A percentile compares a stretch with the other conserved stretches of the same genome.
These are phyloP conservation scores for Odontocerum albicorne DNA, from an alignment of 2,888 invertebrate genomes.

Conservation along the genomic window DNA sequence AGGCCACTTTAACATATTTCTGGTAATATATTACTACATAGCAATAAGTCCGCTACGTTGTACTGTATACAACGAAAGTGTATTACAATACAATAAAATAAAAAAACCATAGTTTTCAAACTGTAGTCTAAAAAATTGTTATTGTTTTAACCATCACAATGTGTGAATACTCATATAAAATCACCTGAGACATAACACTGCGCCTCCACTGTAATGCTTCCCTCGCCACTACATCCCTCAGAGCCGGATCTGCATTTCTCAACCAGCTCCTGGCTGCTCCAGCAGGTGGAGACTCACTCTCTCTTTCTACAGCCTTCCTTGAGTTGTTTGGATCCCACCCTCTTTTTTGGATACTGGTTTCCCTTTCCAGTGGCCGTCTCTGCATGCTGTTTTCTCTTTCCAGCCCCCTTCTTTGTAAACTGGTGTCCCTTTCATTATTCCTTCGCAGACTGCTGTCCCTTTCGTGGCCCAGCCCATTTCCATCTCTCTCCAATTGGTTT, in stretches of 20 bases:
- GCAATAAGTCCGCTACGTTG: too few species aligned
- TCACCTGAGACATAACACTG: constrained; percentile 57
- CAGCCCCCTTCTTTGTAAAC: neutral
- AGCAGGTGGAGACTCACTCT: constrained; percentile 39
- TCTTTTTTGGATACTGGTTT: constrained; percentile 10
- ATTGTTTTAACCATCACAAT: too few species aligned
- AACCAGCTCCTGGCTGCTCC: constrained; percentile 71
- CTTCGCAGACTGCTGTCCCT: neutral
- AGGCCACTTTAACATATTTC: too few species aligned
- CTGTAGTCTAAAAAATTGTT: too few species aligned
- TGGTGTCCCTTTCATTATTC: constrained; percentile 6
- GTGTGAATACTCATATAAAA: too few species aligned
- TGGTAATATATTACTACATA: too few species aligned
- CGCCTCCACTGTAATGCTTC: constrained; percentile 82
- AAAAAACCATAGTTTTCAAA: too few species aligned
- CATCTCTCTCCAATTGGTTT: constrained; percentile 14
- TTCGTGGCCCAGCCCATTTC: too few species aligned
- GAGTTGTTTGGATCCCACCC: constrained; percentile 2
- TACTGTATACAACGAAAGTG: too few species aligned
- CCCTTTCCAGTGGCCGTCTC: constrained; percentile 9
- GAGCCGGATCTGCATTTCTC: constrained; percentile 70
- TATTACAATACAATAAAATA: too few species aligned
- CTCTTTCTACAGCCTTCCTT: constrained; percentile 16
- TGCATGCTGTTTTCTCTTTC: constrained; percentile 14
- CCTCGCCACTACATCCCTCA: constrained; percentile 81